phyloP scores from a whole-genome alignment of 2,113 vertebrate species.

The Bostrychus sinensis region DNA sequence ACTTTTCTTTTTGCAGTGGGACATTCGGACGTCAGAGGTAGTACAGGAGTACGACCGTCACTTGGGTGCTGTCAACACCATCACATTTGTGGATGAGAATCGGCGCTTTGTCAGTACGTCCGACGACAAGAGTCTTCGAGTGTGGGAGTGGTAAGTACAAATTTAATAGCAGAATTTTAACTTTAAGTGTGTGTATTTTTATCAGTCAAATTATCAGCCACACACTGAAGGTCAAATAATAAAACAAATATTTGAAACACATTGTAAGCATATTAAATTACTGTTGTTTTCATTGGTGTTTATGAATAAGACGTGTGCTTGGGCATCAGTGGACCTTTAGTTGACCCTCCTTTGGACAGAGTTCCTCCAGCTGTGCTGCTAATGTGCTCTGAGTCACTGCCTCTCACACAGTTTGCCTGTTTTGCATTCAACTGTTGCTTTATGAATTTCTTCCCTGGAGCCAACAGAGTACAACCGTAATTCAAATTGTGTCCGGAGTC shows the following conservation, averaged over 20 bases:
- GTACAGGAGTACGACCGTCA: conserved; percentile 98
- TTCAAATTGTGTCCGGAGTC: conserved; percentile 5
- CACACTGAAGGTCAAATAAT: too few species aligned
- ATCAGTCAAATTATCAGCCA: too few species aligned
- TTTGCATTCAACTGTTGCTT: conserved; percentile 29
- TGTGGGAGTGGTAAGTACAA: conserved; percentile 96
- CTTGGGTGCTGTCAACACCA: conserved; percentile 98
- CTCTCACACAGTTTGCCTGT: conserved; percentile 2
- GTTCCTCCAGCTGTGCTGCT: conserved; percentile 33
- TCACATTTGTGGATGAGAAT: conserved; percentile 99
- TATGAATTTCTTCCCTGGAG: conserved; percentile 7
- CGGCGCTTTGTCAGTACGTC: conserved; percentile 98
- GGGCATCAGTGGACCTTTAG: conserved; percentile 18
- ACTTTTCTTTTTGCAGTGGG: conserved; percentile 82
- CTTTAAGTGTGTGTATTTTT: not conserved
- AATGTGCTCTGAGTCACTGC: conserved; percentile 24
- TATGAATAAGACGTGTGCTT: not conserved
- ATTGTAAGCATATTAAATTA: not conserved
- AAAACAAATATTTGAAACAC: not conserved
- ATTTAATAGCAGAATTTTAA: not conserved
- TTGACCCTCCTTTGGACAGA: conserved; percentile 10
- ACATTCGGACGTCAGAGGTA: conserved; percentile 92
- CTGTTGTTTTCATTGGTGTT: not conserved
- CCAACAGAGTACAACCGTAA: conserved; percentile 5
- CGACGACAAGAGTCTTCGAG: conserved; percentile 96